These are phyloP conservation scores for Cydia strobilella DNA, from an alignment of 1,140 invertebrate genomes.

Conservation along the genomic window DNA sequence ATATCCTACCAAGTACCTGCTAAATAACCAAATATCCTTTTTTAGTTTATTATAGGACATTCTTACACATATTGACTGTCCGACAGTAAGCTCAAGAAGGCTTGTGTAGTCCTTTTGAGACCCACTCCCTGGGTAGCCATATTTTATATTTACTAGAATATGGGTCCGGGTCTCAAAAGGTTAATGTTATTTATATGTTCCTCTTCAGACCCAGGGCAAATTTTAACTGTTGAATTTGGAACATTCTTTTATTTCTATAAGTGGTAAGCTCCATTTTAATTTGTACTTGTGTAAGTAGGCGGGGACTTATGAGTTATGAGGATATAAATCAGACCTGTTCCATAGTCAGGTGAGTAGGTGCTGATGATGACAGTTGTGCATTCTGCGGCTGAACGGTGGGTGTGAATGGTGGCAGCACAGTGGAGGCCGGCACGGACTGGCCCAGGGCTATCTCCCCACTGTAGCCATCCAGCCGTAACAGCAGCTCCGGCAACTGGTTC, in stretches of 20 bases:
- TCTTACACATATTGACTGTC: no score
- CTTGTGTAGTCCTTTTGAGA: no score
- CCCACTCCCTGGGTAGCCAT: no score
- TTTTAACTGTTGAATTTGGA: no score
- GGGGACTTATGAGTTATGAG: no score
- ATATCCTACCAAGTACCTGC: background rate
- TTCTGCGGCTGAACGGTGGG: conserved; percentile 74
- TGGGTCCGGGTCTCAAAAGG: no score
- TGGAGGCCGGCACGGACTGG: conserved; percentile 81
- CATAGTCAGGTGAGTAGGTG: conserved; percentile 89
- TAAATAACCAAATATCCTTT: background rate
- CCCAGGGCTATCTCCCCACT: conserved; percentile 78
- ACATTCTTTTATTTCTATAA: no score
- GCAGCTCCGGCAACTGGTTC: conserved; percentile 84
- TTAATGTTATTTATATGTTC: background rate
- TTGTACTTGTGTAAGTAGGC: no score
- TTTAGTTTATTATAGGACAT: background rate
- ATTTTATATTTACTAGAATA: no score
- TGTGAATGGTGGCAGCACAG: conserved; percentile 72
- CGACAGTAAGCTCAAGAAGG: no score
- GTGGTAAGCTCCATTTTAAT: no score
- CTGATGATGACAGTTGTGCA: conserved; percentile 89
- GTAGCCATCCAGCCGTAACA: conserved; percentile 82
- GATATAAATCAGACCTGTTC: conserved; percentile 77
- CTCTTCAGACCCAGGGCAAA: no score